Percentiles rank a stretch among this genome's conserved stretches.
Evolutionary conservation across 23 tunicate species (phyloP).

Genomic region (Diplosoma virens): DNA sequence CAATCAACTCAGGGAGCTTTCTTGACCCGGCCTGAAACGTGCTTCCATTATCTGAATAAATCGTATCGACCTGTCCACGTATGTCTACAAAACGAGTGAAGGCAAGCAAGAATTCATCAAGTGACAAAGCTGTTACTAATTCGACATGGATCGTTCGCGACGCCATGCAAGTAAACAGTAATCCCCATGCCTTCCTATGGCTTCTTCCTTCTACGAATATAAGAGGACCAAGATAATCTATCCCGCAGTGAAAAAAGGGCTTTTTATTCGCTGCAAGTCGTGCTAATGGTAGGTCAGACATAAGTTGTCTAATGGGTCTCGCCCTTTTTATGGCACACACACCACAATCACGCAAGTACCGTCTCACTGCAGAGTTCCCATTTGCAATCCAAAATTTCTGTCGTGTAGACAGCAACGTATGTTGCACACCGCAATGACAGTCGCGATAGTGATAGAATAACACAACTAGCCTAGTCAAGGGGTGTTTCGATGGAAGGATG

Average conservation of each 20-base stretch:
- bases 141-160: neutral
- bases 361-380: neutral
- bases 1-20: too few species aligned
- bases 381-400: neutral
- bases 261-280: neutral
- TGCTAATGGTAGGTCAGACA: neutral
- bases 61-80: neutral
- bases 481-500: conserved; percentile 16
- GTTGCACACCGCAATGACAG: neutral
- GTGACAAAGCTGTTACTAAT: neutral
- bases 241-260: neutral
- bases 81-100: conserved; percentile 5
- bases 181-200: conserved; percentile 4
- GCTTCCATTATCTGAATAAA: conserved; percentile 12
- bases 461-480: neutral
- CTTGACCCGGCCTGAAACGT: conserved; percentile 17
- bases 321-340: conserved; percentile 3
- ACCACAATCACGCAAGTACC: neutral
- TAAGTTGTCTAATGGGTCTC: neutral
- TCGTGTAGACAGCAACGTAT: conserved; percentile 1
- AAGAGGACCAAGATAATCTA: conserved; percentile 12
- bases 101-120: neutral
- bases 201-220: conserved; percentile 1
- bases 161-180: conserved; percentile 11
- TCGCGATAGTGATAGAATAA: neutral